Conservation (phyloP, 2,113 vertebrate genomes). For the Todiramphus chloris region DNA sequence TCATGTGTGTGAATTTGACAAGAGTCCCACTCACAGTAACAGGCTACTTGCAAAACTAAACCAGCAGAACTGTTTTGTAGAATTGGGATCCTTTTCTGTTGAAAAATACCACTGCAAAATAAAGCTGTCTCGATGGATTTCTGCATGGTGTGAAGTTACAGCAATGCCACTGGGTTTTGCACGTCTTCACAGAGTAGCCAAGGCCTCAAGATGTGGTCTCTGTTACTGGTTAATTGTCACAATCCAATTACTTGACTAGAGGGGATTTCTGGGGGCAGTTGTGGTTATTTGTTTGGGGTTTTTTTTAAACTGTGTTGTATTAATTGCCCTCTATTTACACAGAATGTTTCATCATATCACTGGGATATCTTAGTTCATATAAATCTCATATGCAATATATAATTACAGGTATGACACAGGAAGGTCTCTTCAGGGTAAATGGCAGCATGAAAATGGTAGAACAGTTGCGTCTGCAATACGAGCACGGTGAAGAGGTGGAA, state of each 20-base stretch:
- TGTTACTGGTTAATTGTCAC: not conserved
- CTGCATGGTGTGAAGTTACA: not conserved
- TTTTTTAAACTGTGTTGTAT: not conserved
- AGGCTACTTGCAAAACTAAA: not conserved
- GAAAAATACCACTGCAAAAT: not conserved
- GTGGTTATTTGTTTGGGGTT: not conserved
- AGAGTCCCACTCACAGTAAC: not conserved
- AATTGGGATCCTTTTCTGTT: not conserved
- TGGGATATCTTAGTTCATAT: not conserved
- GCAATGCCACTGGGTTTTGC: not conserved
- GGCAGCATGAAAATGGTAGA: constrained; percentile 87
- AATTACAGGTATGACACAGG: constrained; percentile 84
- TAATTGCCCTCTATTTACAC: not conserved
- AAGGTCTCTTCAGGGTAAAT: constrained; percentile 92
- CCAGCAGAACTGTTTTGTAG: not conserved
- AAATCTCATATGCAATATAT: not conserved
- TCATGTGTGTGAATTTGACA: not conserved
- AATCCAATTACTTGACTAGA: not conserved
- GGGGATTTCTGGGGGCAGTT: not conserved
- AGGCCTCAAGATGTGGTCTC: not conserved
- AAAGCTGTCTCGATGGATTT: not conserved
- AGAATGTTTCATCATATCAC: not conserved
- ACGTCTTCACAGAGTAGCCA: not conserved
- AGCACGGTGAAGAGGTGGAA: constrained; percentile 78
- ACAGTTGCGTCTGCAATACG: constrained; percentile 79